A percentile compares a stretch with the other conserved stretches of the same genome.
Conservation (phyloP, 2,888 invertebrate species). For the Allygus modestus region DNA sequence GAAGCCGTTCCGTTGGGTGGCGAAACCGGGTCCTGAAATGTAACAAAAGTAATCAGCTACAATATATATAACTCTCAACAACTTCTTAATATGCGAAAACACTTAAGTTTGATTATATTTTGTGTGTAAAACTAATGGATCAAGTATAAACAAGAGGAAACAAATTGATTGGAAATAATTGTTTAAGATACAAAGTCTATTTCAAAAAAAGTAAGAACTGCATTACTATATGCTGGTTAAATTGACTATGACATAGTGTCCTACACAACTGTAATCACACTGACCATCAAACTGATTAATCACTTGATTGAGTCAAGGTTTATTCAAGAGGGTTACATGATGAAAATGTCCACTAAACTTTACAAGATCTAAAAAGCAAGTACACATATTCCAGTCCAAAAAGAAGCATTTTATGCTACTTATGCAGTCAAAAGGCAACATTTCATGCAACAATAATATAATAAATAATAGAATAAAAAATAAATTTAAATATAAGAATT, state of each 20-base stretch:
- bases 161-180: no score
- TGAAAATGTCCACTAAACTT: conserved; percentile 55
- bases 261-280: no score
- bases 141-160: no score
- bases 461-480: neutral
- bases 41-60: neutral
- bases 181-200: no score
- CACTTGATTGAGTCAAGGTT: no score
- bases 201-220: no score
- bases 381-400: conserved; percentile 18
- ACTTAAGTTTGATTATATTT: no score
- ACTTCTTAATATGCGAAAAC: no score
- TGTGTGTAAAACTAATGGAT: no score
- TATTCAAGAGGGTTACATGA: neutral
- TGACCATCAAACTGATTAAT: no score
- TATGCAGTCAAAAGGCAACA: conserved; percentile 22
- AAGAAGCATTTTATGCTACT: neutral
- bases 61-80: conserved; percentile 4
- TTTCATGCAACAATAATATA: conserved; percentile 10
- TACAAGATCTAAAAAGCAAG: conserved; percentile 31
- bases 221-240: no score
- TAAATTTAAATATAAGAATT: neutral
- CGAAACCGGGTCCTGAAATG: conserved; percentile 84
- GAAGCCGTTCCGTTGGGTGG: conserved; percentile 87
- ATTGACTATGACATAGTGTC: no score